A percentile compares a stretch with the other conserved stretches of the same genome.
Conservation (phyloP, 2,797 vertebrate genomes). For the Manis pentadactyla region DNA sequence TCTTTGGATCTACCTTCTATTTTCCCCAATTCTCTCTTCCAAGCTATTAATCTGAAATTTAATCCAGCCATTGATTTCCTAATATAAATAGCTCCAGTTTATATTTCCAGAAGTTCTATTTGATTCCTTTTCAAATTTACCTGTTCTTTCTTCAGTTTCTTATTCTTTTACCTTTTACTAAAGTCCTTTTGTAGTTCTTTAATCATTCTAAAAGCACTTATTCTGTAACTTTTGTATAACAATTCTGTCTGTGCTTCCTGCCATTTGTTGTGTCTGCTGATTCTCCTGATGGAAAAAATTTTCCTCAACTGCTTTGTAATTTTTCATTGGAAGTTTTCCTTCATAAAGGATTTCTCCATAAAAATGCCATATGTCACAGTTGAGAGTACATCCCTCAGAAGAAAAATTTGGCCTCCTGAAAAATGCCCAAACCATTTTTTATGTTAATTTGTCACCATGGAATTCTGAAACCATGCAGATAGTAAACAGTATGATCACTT, state of each 20-base stretch:
- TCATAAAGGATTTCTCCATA: neutral
- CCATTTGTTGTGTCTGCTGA: neutral
- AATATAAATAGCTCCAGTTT: neutral
- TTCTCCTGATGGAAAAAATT: neutral
- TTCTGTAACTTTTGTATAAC: neutral
- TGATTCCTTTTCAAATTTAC: neutral
- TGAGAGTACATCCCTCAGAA: neutral
- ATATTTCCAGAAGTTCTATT: neutral
- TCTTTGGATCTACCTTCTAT: neutral
- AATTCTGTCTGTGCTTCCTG: neutral
- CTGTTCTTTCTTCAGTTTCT: neutral
- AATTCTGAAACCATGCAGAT: neutral
- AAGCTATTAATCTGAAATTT: neutral
- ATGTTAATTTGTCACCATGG: neutral
- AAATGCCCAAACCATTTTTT: neutral
- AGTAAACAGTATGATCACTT: neutral
- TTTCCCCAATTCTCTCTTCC: neutral
- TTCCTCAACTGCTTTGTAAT: neutral
- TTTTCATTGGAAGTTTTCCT: neutral
- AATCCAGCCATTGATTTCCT: neutral
- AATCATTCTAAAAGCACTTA: neutral
- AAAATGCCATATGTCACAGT: neutral
- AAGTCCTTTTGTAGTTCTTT: neutral
- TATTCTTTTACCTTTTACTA: neutral
- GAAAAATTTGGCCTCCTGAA: neutral